phyloP scores from a whole-genome alignment of 1,140 invertebrate species.

The Drosophila neocordata region DNA sequence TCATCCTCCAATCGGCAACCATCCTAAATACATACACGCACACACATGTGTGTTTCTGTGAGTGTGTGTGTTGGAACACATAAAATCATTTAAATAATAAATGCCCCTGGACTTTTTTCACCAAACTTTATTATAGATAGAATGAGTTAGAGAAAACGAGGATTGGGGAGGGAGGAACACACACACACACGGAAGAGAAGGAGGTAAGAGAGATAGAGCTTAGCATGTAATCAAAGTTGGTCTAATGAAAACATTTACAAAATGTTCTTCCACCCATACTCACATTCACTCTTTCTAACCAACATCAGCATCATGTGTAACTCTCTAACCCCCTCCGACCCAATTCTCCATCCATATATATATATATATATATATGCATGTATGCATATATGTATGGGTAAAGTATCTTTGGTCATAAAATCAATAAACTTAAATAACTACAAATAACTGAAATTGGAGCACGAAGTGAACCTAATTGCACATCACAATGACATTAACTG shows the following conservation, averaged over 20 bases:
- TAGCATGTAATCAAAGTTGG: conserved; percentile 61
- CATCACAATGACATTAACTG: conserved; percentile 13
- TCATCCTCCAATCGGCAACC: conserved; percentile 9
- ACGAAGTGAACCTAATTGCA: conserved; percentile 44
- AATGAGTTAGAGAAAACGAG: neutral
- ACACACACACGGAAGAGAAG: neutral
- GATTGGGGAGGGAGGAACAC: conserved; percentile 1
- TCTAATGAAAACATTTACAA: conserved; percentile 76
- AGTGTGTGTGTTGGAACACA: conserved; percentile 24
- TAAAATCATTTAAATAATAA: conserved; percentile 78
- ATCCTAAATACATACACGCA: conserved; percentile 10
- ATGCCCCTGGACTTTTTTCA: conserved; percentile 37
- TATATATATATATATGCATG: conserved; percentile 12
- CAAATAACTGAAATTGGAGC: conserved; percentile 66
- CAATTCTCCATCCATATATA: too few relatives aligned
- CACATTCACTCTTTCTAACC: conserved; percentile 12
- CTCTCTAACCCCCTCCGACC: neutral
- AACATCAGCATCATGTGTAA: neutral
- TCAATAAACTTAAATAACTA: conserved; percentile 75
- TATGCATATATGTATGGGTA: conserved; percentile 1
- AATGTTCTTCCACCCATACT: conserved; percentile 33
- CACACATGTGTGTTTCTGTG: neutral
- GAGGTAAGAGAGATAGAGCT: conserved; percentile 20
- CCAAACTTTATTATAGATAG: conserved; percentile 59
- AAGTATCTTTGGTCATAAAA: conserved; percentile 52